phyloP scores from a whole-genome alignment of 2,113 vertebrate species.

The Abramis brama region DNA sequence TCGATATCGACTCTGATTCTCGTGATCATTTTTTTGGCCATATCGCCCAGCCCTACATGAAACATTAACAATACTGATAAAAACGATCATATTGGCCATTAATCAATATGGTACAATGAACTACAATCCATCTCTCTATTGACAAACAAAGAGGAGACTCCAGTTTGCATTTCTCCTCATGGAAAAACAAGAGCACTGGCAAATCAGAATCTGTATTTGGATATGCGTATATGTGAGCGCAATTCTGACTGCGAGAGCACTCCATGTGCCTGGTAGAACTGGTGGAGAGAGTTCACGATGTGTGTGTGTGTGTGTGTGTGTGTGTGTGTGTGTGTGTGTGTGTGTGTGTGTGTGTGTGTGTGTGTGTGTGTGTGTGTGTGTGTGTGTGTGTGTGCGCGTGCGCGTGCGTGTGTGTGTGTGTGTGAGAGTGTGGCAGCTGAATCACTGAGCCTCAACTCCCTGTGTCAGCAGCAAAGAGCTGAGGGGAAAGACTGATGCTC shows the following conservation, averaged over 20 bases:
- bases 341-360: conserved; percentile 19
- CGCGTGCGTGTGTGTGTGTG: conserved; percentile 12
- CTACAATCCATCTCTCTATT: neutral
- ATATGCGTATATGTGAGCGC: conserved; percentile 13
- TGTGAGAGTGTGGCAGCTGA: conserved; percentile 33
- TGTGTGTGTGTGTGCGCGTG: neutral
- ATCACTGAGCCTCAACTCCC: conserved; percentile 55
- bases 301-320: neutral
- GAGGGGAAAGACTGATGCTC: conserved; percentile 51
- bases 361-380: conserved; percentile 24
- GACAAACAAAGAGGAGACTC: neutral
- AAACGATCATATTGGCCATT: neutral
- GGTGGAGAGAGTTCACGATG: conserved; percentile 26
- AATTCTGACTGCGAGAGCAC: conserved; percentile 2
- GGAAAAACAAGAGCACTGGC: neutral
- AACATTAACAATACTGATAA: neutral
- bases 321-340: conserved; percentile 26
- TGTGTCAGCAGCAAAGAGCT: conserved; percentile 58
- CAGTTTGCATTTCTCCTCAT: neutral
- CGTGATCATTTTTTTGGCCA: no score
- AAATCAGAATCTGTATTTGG: neutral
- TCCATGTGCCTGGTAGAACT: conserved; percentile 25
- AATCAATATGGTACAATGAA: neutral
- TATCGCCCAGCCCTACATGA: no score
- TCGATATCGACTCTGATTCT: no score